Percentiles rank a stretch among this genome's conserved stretches.
Evolutionary conservation across 2,113 vertebrate genomes (phyloP).

Genomic region (Piaya cayana): DNA sequence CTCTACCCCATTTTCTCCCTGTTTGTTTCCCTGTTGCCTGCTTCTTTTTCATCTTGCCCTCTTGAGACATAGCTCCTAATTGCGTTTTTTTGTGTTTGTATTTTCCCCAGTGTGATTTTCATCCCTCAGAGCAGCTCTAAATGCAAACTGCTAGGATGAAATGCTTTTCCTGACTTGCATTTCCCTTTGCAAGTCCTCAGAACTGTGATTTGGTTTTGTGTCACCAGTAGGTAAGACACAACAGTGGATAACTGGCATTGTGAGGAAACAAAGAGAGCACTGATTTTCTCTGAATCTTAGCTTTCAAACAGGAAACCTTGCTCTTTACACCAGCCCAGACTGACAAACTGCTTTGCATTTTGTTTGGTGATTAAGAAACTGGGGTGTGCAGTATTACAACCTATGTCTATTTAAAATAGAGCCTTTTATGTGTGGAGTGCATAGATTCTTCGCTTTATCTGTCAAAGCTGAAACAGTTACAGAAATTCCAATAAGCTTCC

Average conservation of each 20-base stretch:
- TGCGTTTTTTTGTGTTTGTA: neutral
- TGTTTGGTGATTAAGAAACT: neutral
- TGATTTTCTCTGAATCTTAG: neutral
- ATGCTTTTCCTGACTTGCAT: neutral
- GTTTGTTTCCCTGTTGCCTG: neutral
- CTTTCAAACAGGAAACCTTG: neutral
- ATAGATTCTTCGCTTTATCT: neutral
- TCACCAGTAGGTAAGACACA: neutral
- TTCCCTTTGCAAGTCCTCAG: neutral
- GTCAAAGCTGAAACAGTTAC: neutral
- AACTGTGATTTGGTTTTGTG: neutral
- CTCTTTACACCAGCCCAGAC: neutral
- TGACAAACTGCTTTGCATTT: neutral
- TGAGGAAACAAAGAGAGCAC: neutral
- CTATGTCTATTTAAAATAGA: neutral
- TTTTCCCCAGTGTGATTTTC: neutral
- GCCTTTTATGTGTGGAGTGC: neutral
- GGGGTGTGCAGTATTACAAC: neutral
- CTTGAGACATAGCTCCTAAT: neutral
- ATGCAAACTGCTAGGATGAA: neutral
- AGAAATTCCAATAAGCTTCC: neutral
- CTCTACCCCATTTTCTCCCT: neutral
- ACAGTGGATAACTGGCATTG: neutral
- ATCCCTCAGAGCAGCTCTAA: neutral
- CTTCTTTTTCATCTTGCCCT: neutral